Conservation (phyloP, 2,797 vertebrate genomes). For the Enteromius fasciolatus region DNA sequence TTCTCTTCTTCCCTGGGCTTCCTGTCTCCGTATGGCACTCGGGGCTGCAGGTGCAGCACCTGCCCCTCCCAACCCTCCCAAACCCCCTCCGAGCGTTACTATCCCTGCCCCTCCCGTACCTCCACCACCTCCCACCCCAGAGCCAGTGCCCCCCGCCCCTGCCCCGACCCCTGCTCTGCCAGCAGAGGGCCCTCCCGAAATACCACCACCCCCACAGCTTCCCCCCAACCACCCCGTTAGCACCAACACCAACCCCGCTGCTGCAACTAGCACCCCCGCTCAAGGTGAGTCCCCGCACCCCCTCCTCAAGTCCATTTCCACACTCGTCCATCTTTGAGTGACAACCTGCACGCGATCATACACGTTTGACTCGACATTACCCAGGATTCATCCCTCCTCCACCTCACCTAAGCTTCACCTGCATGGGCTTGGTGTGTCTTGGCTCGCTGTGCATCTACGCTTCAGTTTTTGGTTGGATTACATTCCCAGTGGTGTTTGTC, state of each 20-base stretch:
- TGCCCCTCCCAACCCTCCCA: conserved; percentile 77
- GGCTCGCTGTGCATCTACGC: background rate
- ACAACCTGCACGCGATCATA: background rate
- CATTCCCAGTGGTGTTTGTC: background rate
- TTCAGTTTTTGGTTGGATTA: background rate
- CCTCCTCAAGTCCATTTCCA: conserved; percentile 26
- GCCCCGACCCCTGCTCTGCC: conserved; percentile 69
- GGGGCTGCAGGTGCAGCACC: conserved; percentile 84
- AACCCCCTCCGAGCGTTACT: conserved; percentile 65
- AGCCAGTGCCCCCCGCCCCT: conserved; percentile 65
- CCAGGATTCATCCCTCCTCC: conserved; percentile 30
- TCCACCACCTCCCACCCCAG: conserved; percentile 71
- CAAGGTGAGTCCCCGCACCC: conserved; percentile 88
- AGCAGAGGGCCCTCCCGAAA: conserved; percentile 88
- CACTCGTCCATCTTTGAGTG: background rate
- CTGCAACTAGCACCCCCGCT: conserved; percentile 79
- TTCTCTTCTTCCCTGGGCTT: conserved; percentile 55
- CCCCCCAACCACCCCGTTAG: conserved; percentile 84
- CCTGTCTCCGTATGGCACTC: conserved; percentile 65
- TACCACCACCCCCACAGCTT: conserved; percentile 93
- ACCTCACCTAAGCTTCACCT: background rate
- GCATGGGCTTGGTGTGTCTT: conserved; percentile 24
- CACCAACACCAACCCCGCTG: conserved; percentile 84
- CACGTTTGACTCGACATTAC: background rate
- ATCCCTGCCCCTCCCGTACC: conserved; percentile 68